phyloP scores from a whole-genome alignment of 2,888 invertebrate genomes.

The Biston betularia region DNA sequence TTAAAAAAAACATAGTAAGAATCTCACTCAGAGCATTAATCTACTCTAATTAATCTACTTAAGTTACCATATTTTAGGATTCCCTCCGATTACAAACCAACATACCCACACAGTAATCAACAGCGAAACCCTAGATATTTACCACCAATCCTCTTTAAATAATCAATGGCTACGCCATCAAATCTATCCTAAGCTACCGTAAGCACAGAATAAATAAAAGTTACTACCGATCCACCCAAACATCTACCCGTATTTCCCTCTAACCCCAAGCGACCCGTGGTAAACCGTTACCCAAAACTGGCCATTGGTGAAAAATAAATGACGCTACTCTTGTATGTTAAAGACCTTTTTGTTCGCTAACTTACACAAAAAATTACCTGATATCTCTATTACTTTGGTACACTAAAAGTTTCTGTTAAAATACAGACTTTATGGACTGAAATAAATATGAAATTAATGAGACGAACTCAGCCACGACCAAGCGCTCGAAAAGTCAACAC shows the following conservation, averaged over 20 bases:
- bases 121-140: not conserved
- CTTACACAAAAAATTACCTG: conserved; percentile 9
- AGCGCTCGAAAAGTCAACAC: no score
- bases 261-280: conserved; percentile 6
- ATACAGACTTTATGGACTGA: no score
- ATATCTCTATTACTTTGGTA: conserved; percentile 3
- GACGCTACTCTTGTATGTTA: conserved; percentile 14
- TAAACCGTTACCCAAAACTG: conserved; percentile 16
- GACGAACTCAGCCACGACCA: no score
- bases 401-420: no score
- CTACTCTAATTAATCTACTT: no score
- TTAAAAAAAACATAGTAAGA: no score
- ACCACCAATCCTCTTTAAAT: conserved; percentile 8
- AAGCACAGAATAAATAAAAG: conserved; percentile 6
- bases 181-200: conserved; percentile 15
- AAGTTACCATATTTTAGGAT: no score
- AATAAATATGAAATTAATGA: no score
- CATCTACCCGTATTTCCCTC: conserved; percentile 12
- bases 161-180: conserved; percentile 11
- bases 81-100: not conserved
- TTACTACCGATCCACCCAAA: not conserved
- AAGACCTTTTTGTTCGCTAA: conserved; percentile 20
- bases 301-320: conserved; percentile 30
- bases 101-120: not conserved
- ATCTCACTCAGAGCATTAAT: no score